Percentiles rank a stretch among this genome's conserved stretches.
Conservation (phyloP, 2,888 invertebrate species). For the Rhamphomyia laevipes region DNA sequence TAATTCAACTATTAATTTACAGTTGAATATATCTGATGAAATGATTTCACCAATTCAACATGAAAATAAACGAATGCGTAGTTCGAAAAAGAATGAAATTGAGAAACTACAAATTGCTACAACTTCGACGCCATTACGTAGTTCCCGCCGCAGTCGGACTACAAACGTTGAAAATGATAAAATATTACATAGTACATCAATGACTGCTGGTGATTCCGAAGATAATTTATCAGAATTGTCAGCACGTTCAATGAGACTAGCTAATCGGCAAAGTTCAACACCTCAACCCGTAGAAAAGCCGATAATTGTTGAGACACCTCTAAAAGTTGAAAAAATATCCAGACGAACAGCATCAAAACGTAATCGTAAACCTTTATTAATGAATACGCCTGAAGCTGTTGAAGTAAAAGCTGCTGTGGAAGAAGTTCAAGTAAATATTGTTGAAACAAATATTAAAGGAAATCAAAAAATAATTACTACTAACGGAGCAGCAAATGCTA, state of each 20-base stretch:
- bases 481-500: neutral
- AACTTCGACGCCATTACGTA: neutral
- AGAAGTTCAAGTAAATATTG: neutral
- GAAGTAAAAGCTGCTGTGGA: neutral
- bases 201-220: neutral
- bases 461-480: neutral
- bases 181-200: neutral
- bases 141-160: neutral
- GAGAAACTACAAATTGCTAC: conserved; percentile 5
- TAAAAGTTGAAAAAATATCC: neutral
- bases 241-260: conserved; percentile 11
- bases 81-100: conserved; percentile 4
- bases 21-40: neutral
- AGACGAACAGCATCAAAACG: conserved; percentile 5
- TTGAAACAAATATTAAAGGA: neutral
- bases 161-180: neutral
- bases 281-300: conserved; percentile 6
- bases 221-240: conserved; percentile 3
- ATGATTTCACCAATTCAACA: neutral
- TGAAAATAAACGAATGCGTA: neutral
- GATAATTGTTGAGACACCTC: neutral
- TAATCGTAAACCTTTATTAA: neutral
- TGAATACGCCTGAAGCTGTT: neutral
- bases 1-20: no score
- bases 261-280: conserved; percentile 8